These are phyloP conservation scores for Drosophila watanabei DNA, from an alignment of 1,140 invertebrate genomes.

Conservation along the genomic window DNA sequence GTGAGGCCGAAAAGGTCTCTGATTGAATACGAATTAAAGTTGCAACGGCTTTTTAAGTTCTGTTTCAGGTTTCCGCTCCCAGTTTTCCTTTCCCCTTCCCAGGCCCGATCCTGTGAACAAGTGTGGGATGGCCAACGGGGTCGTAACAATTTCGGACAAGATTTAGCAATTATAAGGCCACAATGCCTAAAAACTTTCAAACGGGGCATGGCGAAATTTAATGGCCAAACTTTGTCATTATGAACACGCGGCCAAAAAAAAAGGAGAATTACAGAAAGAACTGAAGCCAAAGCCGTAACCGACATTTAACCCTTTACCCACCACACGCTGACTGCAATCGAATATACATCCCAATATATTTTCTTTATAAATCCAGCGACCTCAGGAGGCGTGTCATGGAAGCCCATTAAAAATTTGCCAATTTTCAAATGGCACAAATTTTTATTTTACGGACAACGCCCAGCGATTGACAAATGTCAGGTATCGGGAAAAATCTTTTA, in stretches of 20 bases:
- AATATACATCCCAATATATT: conserved; percentile 31
- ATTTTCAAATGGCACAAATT: conserved; percentile 66
- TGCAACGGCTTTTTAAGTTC: conserved; percentile 55
- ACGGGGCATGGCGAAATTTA: conserved; percentile 62
- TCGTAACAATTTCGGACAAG: conserved; percentile 60
- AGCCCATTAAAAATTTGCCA: conserved; percentile 70
- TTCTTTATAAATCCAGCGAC: conserved; percentile 2
- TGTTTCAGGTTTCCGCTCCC: conserved; percentile 51
- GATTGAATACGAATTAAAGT: conserved; percentile 80
- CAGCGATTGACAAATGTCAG: conserved; percentile 76
- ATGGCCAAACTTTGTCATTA: conserved; percentile 72
- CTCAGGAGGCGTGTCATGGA: conserved; percentile 56
- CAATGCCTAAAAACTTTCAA: conserved; percentile 34
- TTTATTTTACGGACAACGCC: conserved; percentile 70
- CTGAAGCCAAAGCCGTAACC: conserved; percentile 21
- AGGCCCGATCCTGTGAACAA: conserved; percentile 46
- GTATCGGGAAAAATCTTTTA: conserved; percentile 63
- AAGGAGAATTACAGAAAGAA: neutral
- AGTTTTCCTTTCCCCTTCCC: conserved; percentile 34
- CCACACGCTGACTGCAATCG: conserved; percentile 11
- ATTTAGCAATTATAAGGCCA: conserved; percentile 71
- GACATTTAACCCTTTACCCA: conserved; percentile 62
- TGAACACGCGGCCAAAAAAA: conserved; percentile 40
- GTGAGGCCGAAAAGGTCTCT: conserved; percentile 27
- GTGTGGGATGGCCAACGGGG: conserved; percentile 65